Evolutionary conservation across 2,888 invertebrate genomes (phyloP), one percentile per base, ranked within the genome.

Genomic region (Loripinus fragilis): DNA sequence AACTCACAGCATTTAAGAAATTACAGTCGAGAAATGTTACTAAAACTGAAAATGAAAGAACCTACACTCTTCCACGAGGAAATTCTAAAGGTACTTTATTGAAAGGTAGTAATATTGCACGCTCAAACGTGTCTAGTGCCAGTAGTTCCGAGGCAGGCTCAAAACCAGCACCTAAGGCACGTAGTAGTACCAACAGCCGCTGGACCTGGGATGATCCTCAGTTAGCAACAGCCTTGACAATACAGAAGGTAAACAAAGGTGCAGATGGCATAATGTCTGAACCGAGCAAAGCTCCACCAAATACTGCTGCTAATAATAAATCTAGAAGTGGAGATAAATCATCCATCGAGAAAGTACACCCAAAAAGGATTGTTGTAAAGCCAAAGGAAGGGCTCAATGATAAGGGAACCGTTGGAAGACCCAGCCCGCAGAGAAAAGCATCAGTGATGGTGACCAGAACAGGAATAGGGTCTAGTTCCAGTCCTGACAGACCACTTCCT

Each of bases 391-490:
- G 5, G 30, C 1, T 33, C 23, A 3, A 12, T 33, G 55, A 55
- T 10, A 55, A 28, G 25, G 38, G 38, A 12, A 28, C 28, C 25
- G 25, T 8, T 55, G 25, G 55, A 3, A 17, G 35, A 2, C 42
- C 8, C 17, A 67, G 45, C 23, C 41, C 20, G 8, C 67, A 67
- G 17, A 38, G 28, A 23, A 7, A 25, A 7, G 28, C 65, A 12
- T 74, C 80, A 23, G 41, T 80, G 8, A 77, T 68, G 35, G 72
- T 77, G 12, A 75, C 73, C 2, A 79, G 82, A 8, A 48, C 42
- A 23, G 55, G 41, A 17, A 66, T 71, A 20, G 76, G 72, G 17
- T 20, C 74, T 5, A 41, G 50, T 10, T 33, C 55, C 17, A 64
- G 55, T 48, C 45, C 60, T 33, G 52, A 72, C 8, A 72, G 66